Conservation (phyloP, 23 tunicate genomes). For the Clavelina lepadiformis region DNA sequence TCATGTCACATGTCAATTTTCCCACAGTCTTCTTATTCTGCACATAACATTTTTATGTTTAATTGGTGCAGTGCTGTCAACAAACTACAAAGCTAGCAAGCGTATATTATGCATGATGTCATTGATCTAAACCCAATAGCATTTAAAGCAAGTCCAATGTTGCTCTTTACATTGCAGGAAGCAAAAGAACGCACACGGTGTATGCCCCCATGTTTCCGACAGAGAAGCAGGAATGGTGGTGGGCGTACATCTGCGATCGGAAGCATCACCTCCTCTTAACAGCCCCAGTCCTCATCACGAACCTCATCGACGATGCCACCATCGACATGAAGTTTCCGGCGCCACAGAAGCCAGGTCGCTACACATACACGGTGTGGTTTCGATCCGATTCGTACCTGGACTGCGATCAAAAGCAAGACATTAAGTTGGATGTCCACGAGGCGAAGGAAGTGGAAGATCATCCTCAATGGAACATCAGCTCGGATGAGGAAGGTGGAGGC, state of each 20-base stretch:
- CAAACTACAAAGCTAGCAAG: too few species aligned
- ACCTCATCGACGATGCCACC: slow-evolving; percentile 31
- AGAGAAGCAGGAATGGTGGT: slow-evolving; percentile 99
- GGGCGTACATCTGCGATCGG: slow-evolving; percentile 89
- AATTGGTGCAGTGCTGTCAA: too few species aligned
- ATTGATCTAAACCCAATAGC: too few species aligned
- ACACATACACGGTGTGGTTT: slow-evolving; percentile 70
- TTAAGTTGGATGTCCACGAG: slow-evolving; percentile 74
- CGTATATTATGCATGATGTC: too few species aligned
- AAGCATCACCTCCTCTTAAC: slow-evolving; percentile 62
- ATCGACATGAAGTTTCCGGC: slow-evolving; percentile 92
- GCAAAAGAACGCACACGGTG: slow-evolving; percentile 90
- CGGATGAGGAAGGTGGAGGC: slow-evolving; percentile 54
- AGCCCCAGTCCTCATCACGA: slow-evolving; percentile 60
- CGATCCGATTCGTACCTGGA: slow-evolving; percentile 87
- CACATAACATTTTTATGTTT: too few species aligned
- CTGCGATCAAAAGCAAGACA: slow-evolving; percentile 47
- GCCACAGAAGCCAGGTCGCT: slow-evolving; percentile 79
- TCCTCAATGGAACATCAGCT: slow-evolving; percentile 84
- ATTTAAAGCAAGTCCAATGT: too few species aligned
- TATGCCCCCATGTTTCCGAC: slow-evolving; percentile 78
- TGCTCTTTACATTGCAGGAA: not conserved
- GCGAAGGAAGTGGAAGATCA: slow-evolving; percentile 82
- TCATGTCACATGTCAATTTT: too few species aligned
- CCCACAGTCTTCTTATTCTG: too few species aligned